Percentiles rank a stretch among this genome's conserved stretches.
These are phyloP conservation scores for Eutrigla gurnardus DNA, from an alignment of 2,797 vertebrate species.

Conservation along the genomic window DNA sequence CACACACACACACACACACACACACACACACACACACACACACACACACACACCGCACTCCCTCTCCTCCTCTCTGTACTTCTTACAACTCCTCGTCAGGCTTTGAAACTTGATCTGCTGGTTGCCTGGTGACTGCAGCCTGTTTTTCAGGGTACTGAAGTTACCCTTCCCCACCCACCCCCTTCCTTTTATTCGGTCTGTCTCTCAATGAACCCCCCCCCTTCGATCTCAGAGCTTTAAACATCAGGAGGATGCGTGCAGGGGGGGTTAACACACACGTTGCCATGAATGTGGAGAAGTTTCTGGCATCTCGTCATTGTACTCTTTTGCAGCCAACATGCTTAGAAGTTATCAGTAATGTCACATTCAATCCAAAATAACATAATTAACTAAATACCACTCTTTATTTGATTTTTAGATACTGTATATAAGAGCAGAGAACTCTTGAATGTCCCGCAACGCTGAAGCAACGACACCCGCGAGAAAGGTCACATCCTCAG, in stretches of 20 bases:
- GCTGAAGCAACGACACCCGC: constrained; percentile 51
- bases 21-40: background rate
- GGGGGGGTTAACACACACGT: constrained; percentile 64
- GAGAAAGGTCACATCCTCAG: constrained; percentile 48
- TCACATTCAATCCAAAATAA: background rate
- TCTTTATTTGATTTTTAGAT: background rate
- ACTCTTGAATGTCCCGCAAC: constrained; percentile 27
- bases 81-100: constrained; percentile 80
- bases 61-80: constrained; percentile 62
- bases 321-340: constrained; percentile 20
- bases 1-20: constrained; percentile 14
- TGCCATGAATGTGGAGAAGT: constrained; percentile 52
- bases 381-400: background rate
- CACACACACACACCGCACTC: constrained; percentile 34
- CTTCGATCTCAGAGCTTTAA: constrained; percentile 78
- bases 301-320: constrained; percentile 31
- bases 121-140: constrained; percentile 83
- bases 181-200: constrained; percentile 79
- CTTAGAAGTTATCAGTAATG: background rate
- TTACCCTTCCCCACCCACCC: constrained; percentile 52
- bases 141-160: constrained; percentile 75
- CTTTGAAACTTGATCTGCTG: constrained; percentile 85
- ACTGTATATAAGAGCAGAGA: background rate
- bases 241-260: constrained; percentile 68
- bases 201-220: constrained; percentile 76